phyloP scores from a whole-genome alignment of 2,888 invertebrate species.

The Neelides folsomi region DNA sequence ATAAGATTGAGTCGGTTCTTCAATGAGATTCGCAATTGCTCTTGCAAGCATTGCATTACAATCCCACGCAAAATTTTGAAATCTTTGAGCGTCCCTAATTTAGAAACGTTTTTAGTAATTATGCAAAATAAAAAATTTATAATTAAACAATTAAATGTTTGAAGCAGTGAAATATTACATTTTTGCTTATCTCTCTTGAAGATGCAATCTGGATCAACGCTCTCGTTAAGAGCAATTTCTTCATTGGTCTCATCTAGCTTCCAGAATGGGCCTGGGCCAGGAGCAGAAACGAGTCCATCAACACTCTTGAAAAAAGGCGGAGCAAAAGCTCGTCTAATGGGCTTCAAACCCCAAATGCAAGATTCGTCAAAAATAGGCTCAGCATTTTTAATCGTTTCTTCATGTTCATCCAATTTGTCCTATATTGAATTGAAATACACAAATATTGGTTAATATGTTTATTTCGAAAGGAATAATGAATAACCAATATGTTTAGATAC shows the following conservation, averaged over 20 bases:
- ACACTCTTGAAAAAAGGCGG: slow-evolving; percentile 24
- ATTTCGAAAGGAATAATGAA: too few relatives aligned
- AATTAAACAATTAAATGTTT: too few relatives aligned
- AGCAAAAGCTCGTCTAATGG: slow-evolving; percentile 11
- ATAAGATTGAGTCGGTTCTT: slow-evolving; percentile 11
- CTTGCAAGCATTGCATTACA: slow-evolving; percentile 14
- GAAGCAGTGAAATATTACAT: too few relatives aligned
- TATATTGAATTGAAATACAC: neutral
- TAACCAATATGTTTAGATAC: too few relatives aligned
- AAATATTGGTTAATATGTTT: too few relatives aligned
- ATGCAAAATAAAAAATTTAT: too few relatives aligned
- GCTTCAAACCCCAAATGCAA: slow-evolving; percentile 23
- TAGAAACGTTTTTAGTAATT: neutral
- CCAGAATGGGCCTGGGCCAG: slow-evolving; percentile 1
- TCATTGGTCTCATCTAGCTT: too few relatives aligned
- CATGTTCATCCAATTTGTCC: slow-evolving; percentile 2
- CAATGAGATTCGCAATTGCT: slow-evolving; percentile 2
- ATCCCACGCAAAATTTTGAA: slow-evolving; percentile 12
- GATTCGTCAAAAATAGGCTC: slow-evolving; percentile 17
- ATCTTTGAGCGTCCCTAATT: slow-evolving; percentile 26
- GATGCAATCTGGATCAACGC: slow-evolving; percentile 6
- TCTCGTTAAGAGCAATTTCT: too few relatives aligned
- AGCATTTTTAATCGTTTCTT: neutral
- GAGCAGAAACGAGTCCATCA: slow-evolving; percentile 14
- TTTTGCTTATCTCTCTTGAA: slow-evolving; percentile 23